phyloP scores from a whole-genome alignment of 2,113 vertebrate genomes.

The Ranitomeya imitator region DNA sequence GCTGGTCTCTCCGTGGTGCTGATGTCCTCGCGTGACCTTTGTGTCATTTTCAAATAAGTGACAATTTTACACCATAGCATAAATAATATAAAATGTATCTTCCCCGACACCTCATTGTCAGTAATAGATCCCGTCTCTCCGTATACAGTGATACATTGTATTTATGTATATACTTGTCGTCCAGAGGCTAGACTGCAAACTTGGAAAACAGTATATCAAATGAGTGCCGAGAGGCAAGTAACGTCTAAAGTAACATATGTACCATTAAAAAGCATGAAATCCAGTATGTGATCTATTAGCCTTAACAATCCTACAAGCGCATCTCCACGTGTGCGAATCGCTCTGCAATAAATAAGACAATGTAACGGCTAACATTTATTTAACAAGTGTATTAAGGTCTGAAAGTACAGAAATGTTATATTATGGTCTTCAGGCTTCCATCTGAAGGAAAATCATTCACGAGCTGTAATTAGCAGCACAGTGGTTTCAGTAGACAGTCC shows the following conservation, averaged over 20 bases:
- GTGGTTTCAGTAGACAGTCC: constrained; percentile 33
- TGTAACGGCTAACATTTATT: constrained; percentile 22
- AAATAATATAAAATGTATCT: background rate
- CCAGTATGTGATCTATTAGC: constrained; percentile 4
- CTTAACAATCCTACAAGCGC: background rate
- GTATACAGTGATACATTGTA: background rate
- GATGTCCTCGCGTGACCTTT: background rate
- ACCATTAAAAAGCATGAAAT: constrained; percentile 11
- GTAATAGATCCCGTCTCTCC: background rate
- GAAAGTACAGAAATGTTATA: constrained; percentile 8
- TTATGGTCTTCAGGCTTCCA: constrained; percentile 2
- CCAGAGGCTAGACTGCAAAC: background rate
- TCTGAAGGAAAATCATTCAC: constrained; percentile 26
- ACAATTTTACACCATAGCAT: background rate
- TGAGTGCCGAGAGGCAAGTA: background rate
- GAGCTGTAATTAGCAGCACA: constrained; percentile 31
- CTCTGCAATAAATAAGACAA: constrained; percentile 32
- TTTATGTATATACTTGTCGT: constrained; percentile 1
- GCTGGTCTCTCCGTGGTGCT: too few relatives aligned
- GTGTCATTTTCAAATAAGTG: background rate
- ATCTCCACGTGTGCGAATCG: background rate
- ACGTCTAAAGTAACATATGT: background rate
- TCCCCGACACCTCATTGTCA: background rate
- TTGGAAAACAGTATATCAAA: background rate
- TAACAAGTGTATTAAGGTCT: constrained; percentile 29